Evolutionary conservation across 2,888 invertebrate genomes (phyloP).

Genomic region (Cheilosia vernalis): DNA sequence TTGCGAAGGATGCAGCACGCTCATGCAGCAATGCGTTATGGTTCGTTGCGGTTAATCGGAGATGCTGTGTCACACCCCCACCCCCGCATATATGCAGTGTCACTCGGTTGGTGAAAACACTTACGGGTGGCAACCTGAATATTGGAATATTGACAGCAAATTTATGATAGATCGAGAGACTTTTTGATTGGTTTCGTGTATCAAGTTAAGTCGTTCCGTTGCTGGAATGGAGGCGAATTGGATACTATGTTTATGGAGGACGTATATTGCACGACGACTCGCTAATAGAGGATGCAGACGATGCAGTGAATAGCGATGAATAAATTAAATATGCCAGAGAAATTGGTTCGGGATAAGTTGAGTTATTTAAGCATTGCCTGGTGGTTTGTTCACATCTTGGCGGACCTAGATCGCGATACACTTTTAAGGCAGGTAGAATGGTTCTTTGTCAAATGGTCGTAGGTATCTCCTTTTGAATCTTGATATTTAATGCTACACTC

Average conservation of each 20-base stretch:
- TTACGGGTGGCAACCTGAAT: conserved; percentile 36
- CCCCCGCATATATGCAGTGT: conserved; percentile 13
- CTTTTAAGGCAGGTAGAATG: no score
- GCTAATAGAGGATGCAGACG: background rate
- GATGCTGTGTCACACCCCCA: conserved; percentile 30
- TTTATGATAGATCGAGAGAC: conserved; percentile 58
- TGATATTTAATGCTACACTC: no score
- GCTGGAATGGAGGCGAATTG: conserved; percentile 15
- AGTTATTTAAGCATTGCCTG: no score
- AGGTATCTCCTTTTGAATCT: no score
- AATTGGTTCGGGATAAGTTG: background rate
- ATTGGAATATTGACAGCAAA: conserved; percentile 58
- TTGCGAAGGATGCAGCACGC: conserved; percentile 25
- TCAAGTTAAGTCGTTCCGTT: conserved; percentile 27
- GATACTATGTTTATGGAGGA: background rate
- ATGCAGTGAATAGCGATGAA: background rate
- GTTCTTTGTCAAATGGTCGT: no score
- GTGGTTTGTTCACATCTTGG: no score
- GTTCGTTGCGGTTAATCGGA: conserved; percentile 16
- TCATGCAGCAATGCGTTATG: conserved; percentile 46
- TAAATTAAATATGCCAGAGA: background rate
- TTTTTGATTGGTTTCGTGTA: conserved; percentile 64
- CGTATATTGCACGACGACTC: background rate
- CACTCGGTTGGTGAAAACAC: conserved; percentile 28
- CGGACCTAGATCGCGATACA: no score